phyloP scores from a whole-genome alignment of 2,888 invertebrate species.

The Coleophora deauratella region DNA sequence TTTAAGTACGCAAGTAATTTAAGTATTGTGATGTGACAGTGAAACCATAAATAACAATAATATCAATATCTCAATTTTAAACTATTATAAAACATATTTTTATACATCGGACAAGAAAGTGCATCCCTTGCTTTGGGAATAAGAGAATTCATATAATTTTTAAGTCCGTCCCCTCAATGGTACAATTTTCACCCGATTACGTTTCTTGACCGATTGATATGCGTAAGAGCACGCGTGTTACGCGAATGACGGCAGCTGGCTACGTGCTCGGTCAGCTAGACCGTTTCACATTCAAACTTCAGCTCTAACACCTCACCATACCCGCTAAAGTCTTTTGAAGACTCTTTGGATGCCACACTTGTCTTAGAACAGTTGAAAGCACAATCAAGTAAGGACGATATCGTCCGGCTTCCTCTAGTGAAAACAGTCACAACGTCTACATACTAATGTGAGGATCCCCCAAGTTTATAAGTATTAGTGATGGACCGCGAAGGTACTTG shows the following conservation, averaged over 20 bases:
- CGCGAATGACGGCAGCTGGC: conserved; percentile 56
- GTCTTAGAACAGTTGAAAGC: conserved; percentile 45
- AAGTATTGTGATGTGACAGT: too few relatives aligned
- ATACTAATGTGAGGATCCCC: conserved; percentile 47
- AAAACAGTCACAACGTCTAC: conserved; percentile 49
- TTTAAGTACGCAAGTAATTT: too few relatives aligned
- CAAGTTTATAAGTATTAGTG: conserved; percentile 68
- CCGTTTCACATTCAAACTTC: conserved; percentile 21
- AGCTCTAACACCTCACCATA: too few relatives aligned
- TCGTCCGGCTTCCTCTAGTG: conserved; percentile 57
- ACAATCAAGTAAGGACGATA: conserved; percentile 47
- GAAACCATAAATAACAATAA: too few relatives aligned
- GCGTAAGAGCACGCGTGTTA: conserved; percentile 49
- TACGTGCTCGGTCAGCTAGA: conserved; percentile 30
- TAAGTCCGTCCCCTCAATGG: conserved; percentile 39
- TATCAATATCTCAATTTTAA: too few relatives aligned
- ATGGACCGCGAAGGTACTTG: conserved; percentile 32
- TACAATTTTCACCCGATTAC: conserved; percentile 70
- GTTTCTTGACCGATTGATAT: conserved; percentile 54
- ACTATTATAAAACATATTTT: too few relatives aligned
- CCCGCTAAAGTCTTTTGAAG: too few relatives aligned
- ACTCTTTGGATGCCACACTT: too few relatives aligned
- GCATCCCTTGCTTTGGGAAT: too few relatives aligned
- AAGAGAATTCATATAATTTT: too few relatives aligned
- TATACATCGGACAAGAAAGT: too few relatives aligned